A percentile compares a stretch with the other conserved stretches of the same genome.
These are phyloP conservation scores for Tupaia chinensis DNA, from an alignment of 2,113 vertebrate species.

Conservation along the genomic window DNA sequence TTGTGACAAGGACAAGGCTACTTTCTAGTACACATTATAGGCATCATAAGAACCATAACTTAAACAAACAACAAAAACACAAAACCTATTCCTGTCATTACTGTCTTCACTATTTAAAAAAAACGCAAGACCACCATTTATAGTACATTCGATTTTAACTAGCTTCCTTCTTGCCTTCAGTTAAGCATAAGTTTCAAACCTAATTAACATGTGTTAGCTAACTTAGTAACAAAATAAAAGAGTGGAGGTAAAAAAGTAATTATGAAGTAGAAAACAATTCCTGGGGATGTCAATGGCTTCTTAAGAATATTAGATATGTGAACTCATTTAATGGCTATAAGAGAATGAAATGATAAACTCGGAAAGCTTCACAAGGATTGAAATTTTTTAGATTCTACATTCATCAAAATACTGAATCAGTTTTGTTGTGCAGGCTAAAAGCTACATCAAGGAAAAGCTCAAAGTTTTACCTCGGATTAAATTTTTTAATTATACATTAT, in stretches of 20 bases:
- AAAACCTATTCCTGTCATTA: not conserved
- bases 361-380: slow-evolving; percentile 33
- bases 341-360: slow-evolving; percentile 5
- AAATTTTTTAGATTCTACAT: slow-evolving; percentile 30
- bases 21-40: not conserved
- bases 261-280: slow-evolving; percentile 74
- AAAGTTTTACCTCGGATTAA: not conserved
- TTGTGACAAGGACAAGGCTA: slow-evolving; percentile 71
- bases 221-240: slow-evolving; percentile 79
- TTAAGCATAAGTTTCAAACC: slow-evolving; percentile 64
- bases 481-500: slow-evolving; percentile 30
- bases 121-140: slow-evolving; percentile 67
- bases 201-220: slow-evolving; percentile 80
- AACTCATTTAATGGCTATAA: slow-evolving; percentile 77
- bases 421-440: slow-evolving; percentile 18
- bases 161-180: slow-evolving; percentile 74
- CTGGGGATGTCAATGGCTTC: slow-evolving; percentile 69
- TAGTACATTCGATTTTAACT: slow-evolving; percentile 59
- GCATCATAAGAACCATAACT: not conserved
- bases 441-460: not conserved
- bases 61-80: not conserved
- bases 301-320: slow-evolving; percentile 77
- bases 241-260: slow-evolving; percentile 76
- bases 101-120: not conserved
- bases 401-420: not conserved